Evolutionary conservation across 2,888 invertebrate genomes (phyloP), one percentile per base, ranked within the genome.

Genomic region (Synanthedon myopaeformis): DNA sequence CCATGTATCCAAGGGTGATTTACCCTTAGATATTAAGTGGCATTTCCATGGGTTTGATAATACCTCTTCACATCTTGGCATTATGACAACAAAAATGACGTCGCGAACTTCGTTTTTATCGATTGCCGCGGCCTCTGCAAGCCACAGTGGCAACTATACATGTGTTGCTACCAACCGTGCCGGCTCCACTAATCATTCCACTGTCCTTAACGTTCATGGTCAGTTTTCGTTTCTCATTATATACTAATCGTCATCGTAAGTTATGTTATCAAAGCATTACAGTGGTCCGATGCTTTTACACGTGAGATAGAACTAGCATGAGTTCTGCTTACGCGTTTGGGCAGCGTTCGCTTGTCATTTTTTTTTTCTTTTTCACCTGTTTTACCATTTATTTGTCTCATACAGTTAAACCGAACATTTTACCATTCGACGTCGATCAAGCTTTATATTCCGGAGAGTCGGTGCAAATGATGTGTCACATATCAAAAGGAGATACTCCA

Each of bases 21-120:
- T 91, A 60, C 94, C 94, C 10, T 85, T 95, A 60, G 89, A 90
- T 61, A 92, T 94, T 60, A 89, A 89, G 58, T 95, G 94, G 94
- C 90, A 90, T 62, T 92, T 93, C 67, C 92, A 94, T 76, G 92
- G 92, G 56, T 82, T 89, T 61, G 89, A 89, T 75, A 84, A 84
- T 64, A 70, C 71, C 59, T 89, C 82, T 70, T 89, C 83, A 72
- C 91, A 90, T 65, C 85, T 89, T 64, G 91, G 91, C 67, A 89
- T 92, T 61, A 84, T 89, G 64, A 90, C 91, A 51, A 89, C 89
- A 52, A 90, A 90, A 88, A 90, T 91, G 87, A 90, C 90, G 53
- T 90, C 90, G 61, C 90, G 91, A 59, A 82, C 91, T 62, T 93
- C 93, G 74, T 92, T 92, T 59, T 82, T 94, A 57, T 92, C 91